Evolutionary conservation across 2,797 vertebrate species (phyloP), one percentile per base, ranked within the genome.

Genomic region (Muscicapa striata): DNA sequence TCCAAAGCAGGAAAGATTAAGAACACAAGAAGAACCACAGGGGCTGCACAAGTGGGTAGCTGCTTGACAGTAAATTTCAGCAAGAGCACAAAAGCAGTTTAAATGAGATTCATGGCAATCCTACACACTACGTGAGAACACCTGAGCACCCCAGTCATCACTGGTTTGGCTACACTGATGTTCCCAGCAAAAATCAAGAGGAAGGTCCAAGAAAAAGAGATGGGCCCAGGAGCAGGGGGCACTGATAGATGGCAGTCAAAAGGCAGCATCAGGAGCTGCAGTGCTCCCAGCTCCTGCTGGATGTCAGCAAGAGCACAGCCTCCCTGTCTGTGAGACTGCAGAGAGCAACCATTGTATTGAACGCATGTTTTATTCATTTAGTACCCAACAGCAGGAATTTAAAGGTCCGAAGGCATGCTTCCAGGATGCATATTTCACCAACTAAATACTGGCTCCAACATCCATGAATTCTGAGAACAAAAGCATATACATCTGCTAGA

Each of bases 71-170:
- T 7, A 59, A 24, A 20, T 30, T 81, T 78, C 63, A 84, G 41
- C 2, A 3, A 49, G 6, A 61, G 38, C 41, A 63, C 1, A 0
- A 64, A 52, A 63, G 18, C 29, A 24, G 34, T 43, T 61, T 26
- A 45, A 82, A 38, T 0, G 0, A 51, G 21, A 67, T 49, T 57
- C 52, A 36, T 0, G 0, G 40, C 5, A 4, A 30, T 21, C 0
- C 0, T 36, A 59, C 29, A 23, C 22, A 9, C 9, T 13, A 14
- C 1, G 3, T 8, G 40, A 70, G 55, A 87, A 68, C 13, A 70
- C 38, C 29, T 23, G 32, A 84, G 69, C 19, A 41, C 22, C 5
- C 5, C 41, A 1, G 40, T 24, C 62, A 45, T 16, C 62, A 51
- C 15, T 5, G 5, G 14, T 24, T n/a, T 1, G 1, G 36, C 52